These are phyloP conservation scores for Xiphophorus hellerii DNA, from an alignment of 2,113 vertebrate genomes.

Conservation along the genomic window DNA sequence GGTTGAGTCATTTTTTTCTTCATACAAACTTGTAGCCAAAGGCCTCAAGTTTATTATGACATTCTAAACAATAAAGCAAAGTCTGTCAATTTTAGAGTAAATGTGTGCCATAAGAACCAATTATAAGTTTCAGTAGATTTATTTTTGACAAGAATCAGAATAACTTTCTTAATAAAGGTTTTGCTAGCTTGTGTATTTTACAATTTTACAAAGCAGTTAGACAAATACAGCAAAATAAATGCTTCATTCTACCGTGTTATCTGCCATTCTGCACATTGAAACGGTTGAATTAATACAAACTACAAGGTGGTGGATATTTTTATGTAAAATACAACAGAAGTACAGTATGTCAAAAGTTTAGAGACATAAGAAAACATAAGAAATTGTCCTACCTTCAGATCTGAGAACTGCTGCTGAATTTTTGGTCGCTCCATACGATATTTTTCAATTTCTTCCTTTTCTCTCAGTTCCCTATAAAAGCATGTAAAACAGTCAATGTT, in stretches of 20 bases:
- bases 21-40: too few species aligned
- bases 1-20: too few species aligned
- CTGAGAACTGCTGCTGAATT: constrained; percentile 98
- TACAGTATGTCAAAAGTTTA: not conserved
- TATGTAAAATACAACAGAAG: not conserved
- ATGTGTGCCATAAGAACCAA: too few species aligned
- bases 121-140: too few species aligned
- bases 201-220: not conserved
- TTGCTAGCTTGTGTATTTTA: not conserved
- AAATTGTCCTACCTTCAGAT: constrained; percentile 86
- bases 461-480: constrained; percentile 88
- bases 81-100: not conserved
- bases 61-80: too few species aligned
- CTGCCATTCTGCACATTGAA: not conserved
- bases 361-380: too few species aligned
- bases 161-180: not conserved
- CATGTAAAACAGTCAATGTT: not conserved
- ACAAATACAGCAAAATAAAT: constrained; percentile 1
- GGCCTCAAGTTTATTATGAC: not conserved
- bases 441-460: constrained; percentile 98
- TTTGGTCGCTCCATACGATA: constrained; percentile 99
- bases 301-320: too few species aligned
- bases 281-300: too few species aligned
- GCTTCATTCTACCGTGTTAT: not conserved
- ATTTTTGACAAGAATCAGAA: too few species aligned